These are phyloP conservation scores for Napeogenes inachia DNA, from an alignment of 2,888 invertebrate species.

Conservation along the genomic window DNA sequence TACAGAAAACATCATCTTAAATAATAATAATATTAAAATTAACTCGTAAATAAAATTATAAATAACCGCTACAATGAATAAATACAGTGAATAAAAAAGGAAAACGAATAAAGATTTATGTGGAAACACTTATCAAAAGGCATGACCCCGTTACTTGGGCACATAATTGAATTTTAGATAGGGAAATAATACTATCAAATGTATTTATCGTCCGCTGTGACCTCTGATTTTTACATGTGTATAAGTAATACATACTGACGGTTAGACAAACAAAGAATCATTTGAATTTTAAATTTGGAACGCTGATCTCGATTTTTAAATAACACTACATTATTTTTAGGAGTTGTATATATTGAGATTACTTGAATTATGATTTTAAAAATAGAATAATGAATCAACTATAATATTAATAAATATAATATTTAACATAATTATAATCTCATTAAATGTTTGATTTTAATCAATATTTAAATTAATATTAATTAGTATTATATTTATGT, in stretches of 20 bases:
- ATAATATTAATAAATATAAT: no score
- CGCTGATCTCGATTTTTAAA: constrained; percentile 60
- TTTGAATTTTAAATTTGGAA: constrained; percentile 67
- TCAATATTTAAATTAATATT: no score
- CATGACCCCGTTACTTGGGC: constrained; percentile 70
- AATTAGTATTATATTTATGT: no score
- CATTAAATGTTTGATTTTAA: no score
- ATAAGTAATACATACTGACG: constrained; percentile 59
- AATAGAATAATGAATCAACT: no score
- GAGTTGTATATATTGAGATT: constrained; percentile 14
- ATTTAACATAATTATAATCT: no score
- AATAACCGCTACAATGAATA: constrained; percentile 14
- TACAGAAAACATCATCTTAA: constrained; percentile 14
- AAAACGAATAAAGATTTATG: constrained; percentile 50
- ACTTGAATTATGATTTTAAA: background rate
- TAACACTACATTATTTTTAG: constrained; percentile 47
- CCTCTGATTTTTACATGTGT: constrained; percentile 56
- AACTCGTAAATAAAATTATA: constrained; percentile 1
- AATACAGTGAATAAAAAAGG: constrained; percentile 10
- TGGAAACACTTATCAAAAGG: constrained; percentile 59
- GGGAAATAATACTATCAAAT: constrained; percentile 67
- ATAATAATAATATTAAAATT: background rate
- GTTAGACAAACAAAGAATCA: constrained; percentile 64
- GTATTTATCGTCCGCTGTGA: constrained; percentile 61
- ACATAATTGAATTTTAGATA: constrained; percentile 70